Percentiles rank a stretch among this genome's conserved stretches.
phyloP scores from a whole-genome alignment of 2,113 vertebrate species.

The Paramisgurnus dabryanus region DNA sequence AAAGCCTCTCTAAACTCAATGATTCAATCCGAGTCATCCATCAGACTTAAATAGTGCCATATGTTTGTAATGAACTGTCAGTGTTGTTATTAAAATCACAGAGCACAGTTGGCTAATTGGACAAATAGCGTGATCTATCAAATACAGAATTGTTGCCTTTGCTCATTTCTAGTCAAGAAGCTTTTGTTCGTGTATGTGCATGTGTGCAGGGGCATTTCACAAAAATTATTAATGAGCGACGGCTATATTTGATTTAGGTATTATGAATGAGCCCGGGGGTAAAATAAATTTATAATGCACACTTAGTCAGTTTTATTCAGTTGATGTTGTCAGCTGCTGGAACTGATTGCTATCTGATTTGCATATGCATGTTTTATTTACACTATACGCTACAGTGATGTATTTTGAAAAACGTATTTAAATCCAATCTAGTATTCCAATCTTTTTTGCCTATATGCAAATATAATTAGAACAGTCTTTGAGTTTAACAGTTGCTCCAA shows the following conservation, averaged over 20 bases:
- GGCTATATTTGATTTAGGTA: not conserved
- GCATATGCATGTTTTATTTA: too few relatives aligned
- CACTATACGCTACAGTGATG: too few relatives aligned
- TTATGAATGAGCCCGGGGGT: not conserved
- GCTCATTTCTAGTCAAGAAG: not conserved
- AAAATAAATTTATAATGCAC: not conserved
- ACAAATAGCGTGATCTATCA: not conserved
- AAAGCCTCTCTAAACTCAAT: constrained; percentile 20
- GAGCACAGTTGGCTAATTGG: constrained; percentile 33
- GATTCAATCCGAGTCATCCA: not conserved
- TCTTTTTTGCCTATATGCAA: too few relatives aligned
- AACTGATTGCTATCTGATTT: too few relatives aligned
- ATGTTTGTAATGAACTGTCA: constrained; percentile 6
- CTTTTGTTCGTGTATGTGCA: not conserved
- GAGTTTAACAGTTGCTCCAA: too few relatives aligned
- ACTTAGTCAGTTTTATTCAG: not conserved
- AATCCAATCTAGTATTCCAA: too few relatives aligned
- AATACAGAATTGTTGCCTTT: constrained; percentile 7
- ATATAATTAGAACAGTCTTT: too few relatives aligned
- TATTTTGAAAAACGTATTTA: too few relatives aligned
- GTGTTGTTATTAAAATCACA: not conserved
- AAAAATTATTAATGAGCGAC: constrained; percentile 1
- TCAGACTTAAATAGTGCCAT: constrained; percentile 28
- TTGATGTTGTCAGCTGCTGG: too few relatives aligned
- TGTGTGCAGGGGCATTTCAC: not conserved